phyloP scores from a whole-genome alignment of 2,797 vertebrate genomes.

The Eulemur coronatus region DNA sequence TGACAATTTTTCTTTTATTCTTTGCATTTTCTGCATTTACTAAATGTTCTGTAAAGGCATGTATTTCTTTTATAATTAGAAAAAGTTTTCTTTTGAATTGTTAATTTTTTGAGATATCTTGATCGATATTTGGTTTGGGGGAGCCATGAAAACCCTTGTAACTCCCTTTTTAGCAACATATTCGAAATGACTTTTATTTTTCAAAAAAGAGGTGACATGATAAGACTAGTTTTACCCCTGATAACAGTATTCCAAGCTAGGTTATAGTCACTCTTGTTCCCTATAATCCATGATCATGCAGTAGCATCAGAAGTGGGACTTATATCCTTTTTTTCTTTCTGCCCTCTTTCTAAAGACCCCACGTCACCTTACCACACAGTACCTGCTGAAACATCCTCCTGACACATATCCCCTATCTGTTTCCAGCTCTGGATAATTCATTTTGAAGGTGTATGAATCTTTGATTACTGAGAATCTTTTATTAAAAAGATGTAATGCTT shows the following conservation, averaged over 20 bases:
- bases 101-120: neutral
- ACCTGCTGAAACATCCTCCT: slow-evolving; percentile 20
- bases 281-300: neutral
- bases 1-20: slow-evolving; percentile 30
- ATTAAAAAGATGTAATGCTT: slow-evolving; percentile 80
- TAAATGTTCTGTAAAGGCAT: neutral
- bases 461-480: slow-evolving; percentile 68
- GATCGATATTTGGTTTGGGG: neutral
- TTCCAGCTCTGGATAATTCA: slow-evolving; percentile 61
- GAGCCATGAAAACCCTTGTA: neutral
- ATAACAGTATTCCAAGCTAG: neutral
- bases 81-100: slow-evolving; percentile 27
- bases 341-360: slow-evolving; percentile 27
- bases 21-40: slow-evolving; percentile 13
- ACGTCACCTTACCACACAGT: neutral
- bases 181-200: neutral
- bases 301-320: neutral
- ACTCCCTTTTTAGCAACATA: slow-evolving; percentile 12
- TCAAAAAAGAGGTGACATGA: neutral
- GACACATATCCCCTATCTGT: neutral
- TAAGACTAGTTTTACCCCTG: neutral
- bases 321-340: neutral
- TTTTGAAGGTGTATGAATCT: slow-evolving; percentile 75
- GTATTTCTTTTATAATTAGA: slow-evolving; percentile 22
- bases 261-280: neutral